Conservation (phyloP, 2,797 vertebrate genomes). For the Karalla daura region DNA sequence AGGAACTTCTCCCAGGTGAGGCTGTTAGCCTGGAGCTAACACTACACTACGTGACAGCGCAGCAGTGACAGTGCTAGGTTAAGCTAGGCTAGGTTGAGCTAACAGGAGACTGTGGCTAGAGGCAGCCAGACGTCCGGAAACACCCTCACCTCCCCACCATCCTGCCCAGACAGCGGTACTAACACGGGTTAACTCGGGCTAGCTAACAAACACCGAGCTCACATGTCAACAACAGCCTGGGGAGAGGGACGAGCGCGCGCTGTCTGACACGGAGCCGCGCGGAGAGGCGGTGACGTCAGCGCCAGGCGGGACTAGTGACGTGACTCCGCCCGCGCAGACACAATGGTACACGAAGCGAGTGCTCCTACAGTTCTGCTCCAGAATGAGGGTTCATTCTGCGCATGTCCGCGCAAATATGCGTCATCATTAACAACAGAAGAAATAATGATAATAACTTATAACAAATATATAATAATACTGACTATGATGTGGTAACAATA, state of each 20-base stretch:
- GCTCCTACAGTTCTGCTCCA: background rate
- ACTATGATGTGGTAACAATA: too few relatives aligned
- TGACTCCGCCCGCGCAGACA: slow-evolving; percentile 11
- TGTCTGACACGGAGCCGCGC: background rate
- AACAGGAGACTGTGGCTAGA: too few relatives aligned
- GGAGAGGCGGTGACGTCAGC: slow-evolving; percentile 18
- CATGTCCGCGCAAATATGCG: background rate
- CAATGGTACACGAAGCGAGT: background rate
- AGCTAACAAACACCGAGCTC: too few relatives aligned
- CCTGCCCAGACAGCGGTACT: slow-evolving; percentile 7
- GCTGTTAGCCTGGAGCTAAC: too few relatives aligned
- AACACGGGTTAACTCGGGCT: slow-evolving; percentile 26
- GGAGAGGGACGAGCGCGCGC: too few relatives aligned
- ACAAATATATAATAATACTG: too few relatives aligned
- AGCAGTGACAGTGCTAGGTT: too few relatives aligned
- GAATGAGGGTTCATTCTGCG: background rate
- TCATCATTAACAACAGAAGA: too few relatives aligned
- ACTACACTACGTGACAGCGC: too few relatives aligned
- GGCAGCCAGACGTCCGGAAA: background rate
- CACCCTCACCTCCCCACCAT: slow-evolving; percentile 10
- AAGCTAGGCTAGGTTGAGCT: too few relatives aligned
- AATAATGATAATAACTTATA: too few relatives aligned
- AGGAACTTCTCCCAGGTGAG: too few relatives aligned
- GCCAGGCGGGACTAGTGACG: rapidly evolving
- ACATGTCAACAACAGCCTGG: slow-evolving; percentile 45